phyloP scores from a whole-genome alignment of 2,797 vertebrate species.

The Carduelis carduelis region DNA sequence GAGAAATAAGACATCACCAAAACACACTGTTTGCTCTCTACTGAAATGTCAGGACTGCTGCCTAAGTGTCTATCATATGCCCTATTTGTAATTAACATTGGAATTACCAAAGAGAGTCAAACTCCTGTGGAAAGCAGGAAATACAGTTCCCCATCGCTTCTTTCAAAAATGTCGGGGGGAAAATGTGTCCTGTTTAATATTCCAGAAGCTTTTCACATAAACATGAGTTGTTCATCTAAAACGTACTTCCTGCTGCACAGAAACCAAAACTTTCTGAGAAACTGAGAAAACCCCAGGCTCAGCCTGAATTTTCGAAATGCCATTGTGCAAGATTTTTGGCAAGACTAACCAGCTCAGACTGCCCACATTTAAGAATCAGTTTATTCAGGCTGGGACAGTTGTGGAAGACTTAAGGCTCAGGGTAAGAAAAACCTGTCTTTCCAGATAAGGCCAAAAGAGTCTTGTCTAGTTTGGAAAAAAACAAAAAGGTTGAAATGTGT shows the following conservation, averaged over 20 bases:
- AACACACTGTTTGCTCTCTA: neutral
- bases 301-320: constrained; percentile 2
- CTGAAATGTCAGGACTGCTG: neutral
- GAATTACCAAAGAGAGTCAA: neutral
- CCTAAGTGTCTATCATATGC: neutral
- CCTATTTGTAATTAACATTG: neutral
- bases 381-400: neutral
- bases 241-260: neutral
- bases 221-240: neutral
- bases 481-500: neutral
- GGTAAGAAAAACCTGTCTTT: neutral
- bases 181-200: neutral
- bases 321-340: constrained; percentile 1
- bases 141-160: neutral
- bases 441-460: neutral
- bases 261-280: neutral
- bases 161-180: neutral
- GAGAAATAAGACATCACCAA: neutral
- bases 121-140: neutral
- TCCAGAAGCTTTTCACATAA: neutral
- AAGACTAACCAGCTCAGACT: neutral
- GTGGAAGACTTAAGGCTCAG: neutral
- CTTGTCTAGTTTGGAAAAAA: neutral
- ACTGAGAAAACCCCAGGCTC: neutral
- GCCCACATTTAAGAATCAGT: neutral